Conservation (phyloP, 2,888 invertebrate genomes). For the Apamea monoglypha region DNA sequence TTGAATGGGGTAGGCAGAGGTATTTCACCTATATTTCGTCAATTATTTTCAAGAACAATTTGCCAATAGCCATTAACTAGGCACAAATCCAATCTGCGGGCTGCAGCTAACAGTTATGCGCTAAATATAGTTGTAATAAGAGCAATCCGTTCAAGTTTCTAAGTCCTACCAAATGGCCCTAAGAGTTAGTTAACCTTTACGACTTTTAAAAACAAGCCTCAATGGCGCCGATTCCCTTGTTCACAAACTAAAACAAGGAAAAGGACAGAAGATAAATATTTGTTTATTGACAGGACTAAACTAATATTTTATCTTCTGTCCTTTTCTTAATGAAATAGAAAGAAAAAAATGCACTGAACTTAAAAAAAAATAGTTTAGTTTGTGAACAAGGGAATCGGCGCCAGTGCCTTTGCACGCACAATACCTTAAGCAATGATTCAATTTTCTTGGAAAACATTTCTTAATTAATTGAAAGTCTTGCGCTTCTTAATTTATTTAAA, state of each 20-base stretch:
- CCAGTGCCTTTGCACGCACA: too few relatives aligned
- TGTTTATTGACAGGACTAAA: too few relatives aligned
- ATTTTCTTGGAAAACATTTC: conserved; percentile 10
- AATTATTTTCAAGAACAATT: background rate
- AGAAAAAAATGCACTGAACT: too few relatives aligned
- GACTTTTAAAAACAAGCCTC: background rate
- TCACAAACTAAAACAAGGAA: too few relatives aligned
- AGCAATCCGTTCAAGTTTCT: background rate
- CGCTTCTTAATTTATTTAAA: background rate
- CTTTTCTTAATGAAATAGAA: too few relatives aligned
- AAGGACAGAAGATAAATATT: too few relatives aligned
- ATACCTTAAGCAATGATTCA: background rate
- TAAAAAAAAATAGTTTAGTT: too few relatives aligned
- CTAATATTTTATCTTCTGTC: too few relatives aligned
- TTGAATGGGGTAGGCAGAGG: background rate
- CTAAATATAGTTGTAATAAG: background rate
- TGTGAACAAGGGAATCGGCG: too few relatives aligned
- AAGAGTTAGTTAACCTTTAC: background rate
- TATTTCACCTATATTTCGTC: background rate
- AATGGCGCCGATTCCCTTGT: too few relatives aligned
- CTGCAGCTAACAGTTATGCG: background rate
- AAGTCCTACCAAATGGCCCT: background rate
- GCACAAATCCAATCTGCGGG: background rate
- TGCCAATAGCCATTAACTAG: background rate
- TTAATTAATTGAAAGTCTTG: conserved; percentile 19